Percentiles rank a stretch among this genome's conserved stretches.
phyloP scores from a whole-genome alignment of 2,113 vertebrate species.

The Platichthys flesus region DNA sequence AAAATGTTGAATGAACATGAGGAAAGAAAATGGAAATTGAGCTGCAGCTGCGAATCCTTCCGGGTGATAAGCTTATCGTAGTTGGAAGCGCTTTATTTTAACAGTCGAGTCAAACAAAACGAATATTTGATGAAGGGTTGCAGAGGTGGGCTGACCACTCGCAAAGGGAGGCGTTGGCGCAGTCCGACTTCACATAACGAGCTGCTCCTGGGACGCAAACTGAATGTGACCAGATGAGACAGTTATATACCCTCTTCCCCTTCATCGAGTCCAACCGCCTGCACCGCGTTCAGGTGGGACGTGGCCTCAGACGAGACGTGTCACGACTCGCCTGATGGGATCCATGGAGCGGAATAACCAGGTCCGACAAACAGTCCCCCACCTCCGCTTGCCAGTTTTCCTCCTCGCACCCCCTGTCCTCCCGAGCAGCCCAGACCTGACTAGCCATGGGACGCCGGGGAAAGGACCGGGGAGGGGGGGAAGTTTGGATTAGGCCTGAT shows the following conservation, averaged over 20 bases:
- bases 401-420: conserved; percentile 24
- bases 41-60: conserved; percentile 50
- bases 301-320: conserved; percentile 63
- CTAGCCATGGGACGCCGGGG: conserved; percentile 43
- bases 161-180: conserved; percentile 17
- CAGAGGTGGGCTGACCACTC: conserved; percentile 47
- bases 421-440: conserved; percentile 48
- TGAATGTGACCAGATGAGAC: conserved; percentile 74
- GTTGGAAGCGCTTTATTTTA: conserved; percentile 59
- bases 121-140: conserved; percentile 51
- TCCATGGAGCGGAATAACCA: conserved; percentile 72
- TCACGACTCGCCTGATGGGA: conserved; percentile 73
- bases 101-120: conserved; percentile 56
- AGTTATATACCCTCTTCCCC: conserved; percentile 56
- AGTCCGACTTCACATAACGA: conserved; percentile 50
- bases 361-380: conserved; percentile 73
- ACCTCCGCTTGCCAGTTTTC: conserved; percentile 57
- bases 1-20: conserved; percentile 41
- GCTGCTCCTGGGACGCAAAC: conserved; percentile 58
- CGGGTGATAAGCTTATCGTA: conserved; percentile 61
- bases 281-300: conserved; percentile 67
- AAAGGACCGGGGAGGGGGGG: conserved; percentile 41
- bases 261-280: conserved; percentile 51
- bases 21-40: conserved; percentile 57
- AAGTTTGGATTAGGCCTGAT: conserved; percentile 75